Conservation (phyloP, 2,113 vertebrate species). For the Catharus minimus region DNA sequence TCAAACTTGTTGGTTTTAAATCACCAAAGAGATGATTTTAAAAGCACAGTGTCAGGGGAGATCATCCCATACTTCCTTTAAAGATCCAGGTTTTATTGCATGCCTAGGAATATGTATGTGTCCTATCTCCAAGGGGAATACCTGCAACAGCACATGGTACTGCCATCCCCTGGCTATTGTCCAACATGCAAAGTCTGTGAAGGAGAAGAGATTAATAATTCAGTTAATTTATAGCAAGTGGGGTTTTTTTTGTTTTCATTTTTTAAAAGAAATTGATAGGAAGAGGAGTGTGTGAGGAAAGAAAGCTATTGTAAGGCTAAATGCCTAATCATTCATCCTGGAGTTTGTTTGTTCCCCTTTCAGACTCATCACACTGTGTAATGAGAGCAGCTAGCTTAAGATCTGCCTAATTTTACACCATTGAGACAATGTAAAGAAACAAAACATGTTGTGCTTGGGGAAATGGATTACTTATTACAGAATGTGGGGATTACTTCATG, state of each 20-base stretch:
- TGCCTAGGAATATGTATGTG: constrained; percentile 35
- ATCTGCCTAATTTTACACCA: constrained; percentile 15
- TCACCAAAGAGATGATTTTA: constrained; percentile 28
- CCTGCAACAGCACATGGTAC: constrained; percentile 25
- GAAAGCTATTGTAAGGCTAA: constrained; percentile 20
- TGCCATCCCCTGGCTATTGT: constrained; percentile 44
- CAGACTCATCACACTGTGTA: constrained; percentile 19
- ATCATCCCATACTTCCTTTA: constrained; percentile 25
- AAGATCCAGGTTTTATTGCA: constrained; percentile 22
- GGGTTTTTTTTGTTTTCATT: background rate
- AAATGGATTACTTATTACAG: background rate
- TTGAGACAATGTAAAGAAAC: background rate
- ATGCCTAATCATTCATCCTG: constrained; percentile 45
- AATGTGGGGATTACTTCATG: background rate
- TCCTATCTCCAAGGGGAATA: constrained; percentile 46
- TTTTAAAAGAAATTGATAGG: constrained; percentile 35
- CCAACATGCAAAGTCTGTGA: constrained; percentile 42
- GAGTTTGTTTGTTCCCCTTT: constrained; percentile 36
- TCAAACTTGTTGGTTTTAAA: constrained; percentile 17
- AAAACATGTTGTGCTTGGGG: background rate
- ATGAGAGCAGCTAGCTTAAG: constrained; percentile 22
- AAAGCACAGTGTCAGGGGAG: constrained; percentile 15
- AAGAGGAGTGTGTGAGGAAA: constrained; percentile 15
- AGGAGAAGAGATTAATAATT: constrained; percentile 65
- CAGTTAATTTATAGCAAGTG: constrained; percentile 60